Evolutionary conservation across 2,797 vertebrate genomes (phyloP), one percentile per base, ranked within the genome.

Genomic region (Anguilla pacifica): DNA sequence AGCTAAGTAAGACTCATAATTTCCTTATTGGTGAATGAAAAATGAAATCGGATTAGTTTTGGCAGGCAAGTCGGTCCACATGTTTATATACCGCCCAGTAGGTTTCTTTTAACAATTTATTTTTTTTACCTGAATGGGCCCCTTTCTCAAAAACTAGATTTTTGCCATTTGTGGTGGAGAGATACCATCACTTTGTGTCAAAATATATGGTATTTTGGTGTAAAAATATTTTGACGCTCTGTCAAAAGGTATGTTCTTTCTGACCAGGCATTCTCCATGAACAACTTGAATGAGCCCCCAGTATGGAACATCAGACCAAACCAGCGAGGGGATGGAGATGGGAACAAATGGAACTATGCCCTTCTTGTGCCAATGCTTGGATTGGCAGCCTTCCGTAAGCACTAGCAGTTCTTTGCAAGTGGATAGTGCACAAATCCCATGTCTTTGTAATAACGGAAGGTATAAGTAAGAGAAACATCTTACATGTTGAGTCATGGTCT

Each of bases 251-350:
- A 74, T 35, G 70, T 35, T 79, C 6, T 43, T 79, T 79, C 39
- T 39, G 22, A 82, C 9, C 79, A 82, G 79, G 22, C 46, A 22
- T 86, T 88, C 93, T 95, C 93, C 93, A 99, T 99, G 99, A 99
- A 99, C 96, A 98, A 99, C 89, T 95, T 99, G 94, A 99, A 99
- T 94, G 97, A 98, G 35, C 99, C 99, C 64, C 98, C 97, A 59
- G 92, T 97, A 89, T 99, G 98, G 98, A 99, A 99, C 93, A 99
- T 99, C 92, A 94, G 94, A 88, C 98, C 98, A 88, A 96, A 98
- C 84, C 94, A 90, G 46, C 93, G 96, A 85, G 97, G 94, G 17
- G 95, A 96, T 85, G 96, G 94, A 87, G 97, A 97, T 91, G 97
- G 98, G 88, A 97, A 96, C 94, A 96, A 96, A 53, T 99, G 98